Conservation (phyloP, 2,113 vertebrate species). For the Pleuronectes platessa region DNA sequence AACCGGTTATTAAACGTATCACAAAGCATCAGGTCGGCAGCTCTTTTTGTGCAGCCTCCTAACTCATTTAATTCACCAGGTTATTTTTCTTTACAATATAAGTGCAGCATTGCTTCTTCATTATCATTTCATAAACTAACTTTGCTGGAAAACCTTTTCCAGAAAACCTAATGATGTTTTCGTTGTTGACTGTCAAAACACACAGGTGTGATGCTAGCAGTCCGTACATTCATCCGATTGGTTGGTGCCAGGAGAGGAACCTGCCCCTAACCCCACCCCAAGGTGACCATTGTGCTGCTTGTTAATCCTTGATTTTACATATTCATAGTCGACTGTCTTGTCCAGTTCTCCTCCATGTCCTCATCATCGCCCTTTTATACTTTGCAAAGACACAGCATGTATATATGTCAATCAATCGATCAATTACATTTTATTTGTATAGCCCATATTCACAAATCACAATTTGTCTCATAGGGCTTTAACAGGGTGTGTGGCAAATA, state of each 20-base stretch:
- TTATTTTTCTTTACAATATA: neutral
- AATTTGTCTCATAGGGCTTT: too few relatives aligned
- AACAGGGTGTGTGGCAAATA: too few relatives aligned
- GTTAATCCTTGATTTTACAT: slow-evolving; percentile 22
- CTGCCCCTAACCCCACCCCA: slow-evolving; percentile 96
- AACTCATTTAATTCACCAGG: neutral
- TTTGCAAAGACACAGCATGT: neutral
- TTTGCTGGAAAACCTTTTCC: neutral
- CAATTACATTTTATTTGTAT: too few relatives aligned
- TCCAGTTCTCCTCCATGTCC: neutral
- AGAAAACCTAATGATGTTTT: neutral
- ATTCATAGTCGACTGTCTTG: neutral
- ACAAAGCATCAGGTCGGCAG: neutral
- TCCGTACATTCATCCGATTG: slow-evolving; percentile 96
- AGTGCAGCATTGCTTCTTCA: neutral
- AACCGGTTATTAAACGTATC: neutral
- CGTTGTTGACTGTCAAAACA: slow-evolving; percentile 27
- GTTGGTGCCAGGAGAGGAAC: slow-evolving; percentile 96
- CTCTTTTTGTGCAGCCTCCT: neutral
- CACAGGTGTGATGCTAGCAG: slow-evolving; percentile 96
- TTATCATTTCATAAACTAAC: neutral
- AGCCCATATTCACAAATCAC: too few relatives aligned
- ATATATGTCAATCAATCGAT: too few relatives aligned
- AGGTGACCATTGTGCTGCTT: slow-evolving; percentile 82
- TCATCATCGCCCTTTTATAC: neutral